phyloP scores from a whole-genome alignment of 1,140 invertebrate genomes.

The Camponotus floridanus region DNA sequence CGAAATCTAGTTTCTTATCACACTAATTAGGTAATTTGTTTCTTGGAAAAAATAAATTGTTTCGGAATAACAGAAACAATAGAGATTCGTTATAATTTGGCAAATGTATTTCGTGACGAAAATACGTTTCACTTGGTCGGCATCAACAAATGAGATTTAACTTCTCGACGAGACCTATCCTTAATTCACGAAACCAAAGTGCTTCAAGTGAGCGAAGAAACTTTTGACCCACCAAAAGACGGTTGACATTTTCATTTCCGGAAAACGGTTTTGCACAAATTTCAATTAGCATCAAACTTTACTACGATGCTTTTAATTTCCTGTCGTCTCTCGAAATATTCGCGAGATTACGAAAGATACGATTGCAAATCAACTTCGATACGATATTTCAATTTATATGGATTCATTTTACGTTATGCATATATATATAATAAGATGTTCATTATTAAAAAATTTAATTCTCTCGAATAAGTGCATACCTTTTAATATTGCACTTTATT shows the following conservation, averaged over 20 bases:
- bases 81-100: slow-evolving; percentile 26
- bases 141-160: slow-evolving; percentile 41
- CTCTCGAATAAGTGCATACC: background rate
- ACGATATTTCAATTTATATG: background rate
- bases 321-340: background rate
- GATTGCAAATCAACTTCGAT: background rate
- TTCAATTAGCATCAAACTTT: slow-evolving; percentile 33
- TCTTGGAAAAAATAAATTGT: slow-evolving; percentile 1
- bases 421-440: no score
- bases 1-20: background rate
- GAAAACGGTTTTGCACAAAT: slow-evolving; percentile 10
- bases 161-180: slow-evolving; percentile 21
- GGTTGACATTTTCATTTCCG: slow-evolving; percentile 27
- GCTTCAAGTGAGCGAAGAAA: background rate
- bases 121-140: slow-evolving; percentile 1
- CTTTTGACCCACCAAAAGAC: background rate
- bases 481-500: background rate
- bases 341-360: background rate
- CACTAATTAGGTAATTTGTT: background rate
- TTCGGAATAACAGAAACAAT: background rate
- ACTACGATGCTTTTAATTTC: slow-evolving; percentile 25
- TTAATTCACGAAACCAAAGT: slow-evolving; percentile 31
- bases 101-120: slow-evolving; percentile 12
- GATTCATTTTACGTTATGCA: background rate
- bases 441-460: background rate